Base-by-base conservation (phyloP, 2,888 invertebrate genomes). In the Calephelis perditalis region DNA sequence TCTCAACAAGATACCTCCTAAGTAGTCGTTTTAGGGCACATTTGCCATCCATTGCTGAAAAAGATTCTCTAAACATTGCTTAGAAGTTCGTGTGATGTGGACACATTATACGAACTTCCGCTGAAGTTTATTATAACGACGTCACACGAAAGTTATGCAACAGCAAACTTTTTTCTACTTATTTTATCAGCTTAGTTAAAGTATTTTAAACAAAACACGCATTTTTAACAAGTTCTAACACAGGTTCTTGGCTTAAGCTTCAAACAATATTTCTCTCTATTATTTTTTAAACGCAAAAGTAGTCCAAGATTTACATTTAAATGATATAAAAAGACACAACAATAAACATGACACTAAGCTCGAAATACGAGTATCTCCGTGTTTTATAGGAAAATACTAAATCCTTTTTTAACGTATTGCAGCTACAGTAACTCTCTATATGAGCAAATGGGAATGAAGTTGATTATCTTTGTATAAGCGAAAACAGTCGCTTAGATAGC, bases 321-420 rank as follows among this genome's bases (percentile, higher is more conserved):
- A 26, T 26, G 35, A 52, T 52, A 52, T 26, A 52, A 52, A 52
- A 52, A 10, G 26, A 10, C 6, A 35, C 52, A 35, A 52, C 52
- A 26, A 6, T 26, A 10, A 52, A 52, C 6, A 52, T 52, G 52
- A 52, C 26, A 52, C 26, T 52, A 52, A 52, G 10, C 52, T 52
- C 7, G 35, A 52, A 52, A 52, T 52, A 52, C 26, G 52, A 35
- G 52, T 52, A 11, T 52, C 26, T 52, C 35, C 26, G 6, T 52
- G 52, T 11, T 52, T 52, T 52, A 52, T 52, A 12, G 56, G 56
- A 56, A 37, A 12, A 36, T 9, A n/a, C 12, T 56, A 56, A 37
- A 37, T 56, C 40, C 40, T n/a, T 40, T 56, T 56, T 36, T n/a
- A 56, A 40, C 40, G 40, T 43, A 40, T 58, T 49, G 58, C 58